Base-by-base conservation (phyloP, 30 jellyfish, hydroid and myxozoan species). In the Catostylus mosaicus region DNA sequence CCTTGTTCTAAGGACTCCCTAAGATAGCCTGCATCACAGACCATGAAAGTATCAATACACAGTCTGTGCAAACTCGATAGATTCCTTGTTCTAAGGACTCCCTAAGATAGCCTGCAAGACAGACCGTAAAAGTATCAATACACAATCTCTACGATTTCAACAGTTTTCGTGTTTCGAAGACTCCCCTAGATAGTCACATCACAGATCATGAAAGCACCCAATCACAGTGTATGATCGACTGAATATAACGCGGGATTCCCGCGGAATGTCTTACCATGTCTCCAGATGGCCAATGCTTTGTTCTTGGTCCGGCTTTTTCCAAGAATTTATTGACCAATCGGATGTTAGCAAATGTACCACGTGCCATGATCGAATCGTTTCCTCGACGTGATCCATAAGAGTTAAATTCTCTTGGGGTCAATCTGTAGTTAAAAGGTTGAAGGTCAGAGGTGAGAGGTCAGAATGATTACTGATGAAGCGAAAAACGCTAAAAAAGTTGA, bases 341-440 rank as follows among this genome's bases (percentile, higher is more conserved):
- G 77, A 90, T 90, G 69, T 90, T 90, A 7, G 96, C 97, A 66
- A 90, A 90, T 1, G 97, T 90, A 34, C 97, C 97, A 61, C 97
- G 88, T 30, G 97, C 96, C 98, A 92, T 92, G 19, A 92, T 88
- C 19, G 82, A 95, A 69, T 84, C 96, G 64, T 92, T 86, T 45
- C 98, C 98, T 48, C 98, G 72, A 27, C 98, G 80, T 10, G 98
- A 87, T 3, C 98, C 98, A 64, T 92, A 92, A 3, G 98, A 92
- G 43, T 92, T 92, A 82, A 92, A 92, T 31, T 92, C 96, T 31
- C 96, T 73, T 16, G 90, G 92, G 0, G 97, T 80, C 60, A 92
- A 47, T 22, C 97, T 92, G 50, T 19, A 48, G 20, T 4, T 2
- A 27, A 16, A 48, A 54, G 20, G 31, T 34, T 4, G 19, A 22